Evolutionary conservation across 2,113 vertebrate species (phyloP), one percentile per base, ranked within the genome.

Genomic region (Patagioenas fasciata): DNA sequence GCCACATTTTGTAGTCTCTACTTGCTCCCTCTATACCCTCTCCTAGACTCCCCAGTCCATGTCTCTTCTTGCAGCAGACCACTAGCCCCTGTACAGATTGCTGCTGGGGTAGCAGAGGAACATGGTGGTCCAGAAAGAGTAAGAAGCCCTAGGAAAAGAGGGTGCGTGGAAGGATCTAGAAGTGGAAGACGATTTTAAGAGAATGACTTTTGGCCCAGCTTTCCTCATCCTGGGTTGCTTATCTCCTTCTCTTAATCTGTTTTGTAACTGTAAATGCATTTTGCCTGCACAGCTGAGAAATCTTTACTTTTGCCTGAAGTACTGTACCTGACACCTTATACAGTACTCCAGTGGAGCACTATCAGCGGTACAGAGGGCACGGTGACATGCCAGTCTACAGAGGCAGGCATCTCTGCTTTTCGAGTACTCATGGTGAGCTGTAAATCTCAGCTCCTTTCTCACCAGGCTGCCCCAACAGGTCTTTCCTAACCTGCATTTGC

Each of bases 331-430:
- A 48, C 31, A 32, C 60, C 31, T 80, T 36, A 29, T 7, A 23
- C n/a, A 40, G 28, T 32, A 11, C 20, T 47, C 26, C n/a, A 72
- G 28, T 28, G 36, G 31, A 36, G 47, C 42, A 38, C 34, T 32
- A 2, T 21, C 12, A 11, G 50, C 44, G 10, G 28, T 58, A 40
- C 7, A 32, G 62, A 48, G 21, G 36, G 21, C 32, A 58, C n/a
- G 15, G 10, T 5, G 36, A 64, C 0, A 1, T 85, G 58, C 21
- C 70, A 38, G 23, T 42, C 57, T n/a, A 15, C 23, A 65, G 61
- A 66, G 36, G 38, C 50, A 42, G 0, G 0, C 0, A 0, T 5
- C 31, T 15, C 13, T 57, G 42, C 36, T 74, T 47, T 66, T 31
- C 40, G 29, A 47, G 29, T 32, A 48, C 29, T 34, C 15, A 2